Conservation (phyloP, 37 sponge, comb jelly and placozoan genomes). For the Geodia barretti region DNA sequence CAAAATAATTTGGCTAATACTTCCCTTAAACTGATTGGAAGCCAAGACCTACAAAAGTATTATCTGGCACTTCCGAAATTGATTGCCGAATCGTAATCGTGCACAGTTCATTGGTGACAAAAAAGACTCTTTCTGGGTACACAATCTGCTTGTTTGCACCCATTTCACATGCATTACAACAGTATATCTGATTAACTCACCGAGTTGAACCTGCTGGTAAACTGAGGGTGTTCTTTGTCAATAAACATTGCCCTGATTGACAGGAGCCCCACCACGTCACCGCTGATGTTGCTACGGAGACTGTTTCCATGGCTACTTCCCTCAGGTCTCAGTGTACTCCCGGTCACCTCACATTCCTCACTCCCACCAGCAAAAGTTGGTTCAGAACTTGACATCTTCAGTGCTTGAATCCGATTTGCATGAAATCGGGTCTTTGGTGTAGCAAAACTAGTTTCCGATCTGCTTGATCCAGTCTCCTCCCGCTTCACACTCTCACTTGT, state of each 20-base stretch:
- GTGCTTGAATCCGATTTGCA: not conserved
- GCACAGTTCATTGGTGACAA: no score
- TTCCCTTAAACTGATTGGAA: no score
- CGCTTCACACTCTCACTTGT: no score
- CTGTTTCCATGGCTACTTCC: not conserved
- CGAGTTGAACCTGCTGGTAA: slow-evolving; percentile 45
- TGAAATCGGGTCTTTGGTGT: not conserved
- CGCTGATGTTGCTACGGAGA: not conserved
- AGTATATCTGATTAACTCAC: slow-evolving; percentile 42
- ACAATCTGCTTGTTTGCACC: not conserved
- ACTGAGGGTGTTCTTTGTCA: slow-evolving; percentile 47
- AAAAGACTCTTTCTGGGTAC: not conserved
- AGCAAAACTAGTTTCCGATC: not conserved
- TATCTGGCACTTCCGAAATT: slow-evolving; percentile 1
- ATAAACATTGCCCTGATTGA: slow-evolving; percentile 56
- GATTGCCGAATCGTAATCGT: no score
- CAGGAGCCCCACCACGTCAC: slow-evolving; percentile 51
- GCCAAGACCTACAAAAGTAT: not conserved
- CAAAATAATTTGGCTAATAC: not conserved
- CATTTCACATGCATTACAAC: slow-evolving; percentile 1
- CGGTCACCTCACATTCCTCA: not conserved
- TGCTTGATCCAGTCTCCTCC: not conserved
- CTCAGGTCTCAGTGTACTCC: not conserved
- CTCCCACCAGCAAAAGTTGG: not conserved
- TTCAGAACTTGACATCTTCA: not conserved